These are phyloP conservation scores for Trissolcus brochymenae DNA, from an alignment of 2,888 invertebrate species.

Conservation along the genomic window DNA sequence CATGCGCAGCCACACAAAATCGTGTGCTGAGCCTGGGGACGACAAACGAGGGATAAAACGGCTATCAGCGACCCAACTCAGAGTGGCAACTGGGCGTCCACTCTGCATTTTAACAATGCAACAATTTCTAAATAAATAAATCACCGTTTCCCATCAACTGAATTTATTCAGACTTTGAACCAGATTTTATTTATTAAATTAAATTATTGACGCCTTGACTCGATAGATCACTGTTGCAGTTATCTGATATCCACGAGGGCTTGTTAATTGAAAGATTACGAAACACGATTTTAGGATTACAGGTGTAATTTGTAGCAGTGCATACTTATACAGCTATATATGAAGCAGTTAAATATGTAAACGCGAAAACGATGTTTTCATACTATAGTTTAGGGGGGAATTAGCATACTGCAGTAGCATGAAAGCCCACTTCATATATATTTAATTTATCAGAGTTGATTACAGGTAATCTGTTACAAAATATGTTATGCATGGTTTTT, in stretches of 20 bases:
- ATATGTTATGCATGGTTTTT: conserved; percentile 6
- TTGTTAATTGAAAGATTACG: conserved; percentile 52
- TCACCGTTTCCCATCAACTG: no score
- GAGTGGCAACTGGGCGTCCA: no score
- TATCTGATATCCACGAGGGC: neutral
- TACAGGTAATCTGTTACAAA: conserved; percentile 4
- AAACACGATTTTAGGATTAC: conserved; percentile 36
- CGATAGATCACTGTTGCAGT: conserved; percentile 14
- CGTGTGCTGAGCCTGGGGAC: conserved; percentile 16
- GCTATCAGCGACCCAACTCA: no score
- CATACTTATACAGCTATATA: conserved; percentile 37
- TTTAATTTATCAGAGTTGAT: conserved; percentile 21
- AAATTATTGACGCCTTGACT: conserved; percentile 16
- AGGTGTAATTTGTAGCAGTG: conserved; percentile 16
- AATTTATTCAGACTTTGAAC: neutral
- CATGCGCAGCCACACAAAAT: conserved; percentile 34
- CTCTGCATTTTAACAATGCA: no score
- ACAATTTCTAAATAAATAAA: no score
- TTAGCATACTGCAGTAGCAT: conserved; percentile 24
- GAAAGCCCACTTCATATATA: conserved; percentile 8
- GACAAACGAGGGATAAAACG: conserved; percentile 38
- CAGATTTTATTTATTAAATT: neutral
- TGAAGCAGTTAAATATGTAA: conserved; percentile 43
- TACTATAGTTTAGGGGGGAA: conserved; percentile 8
- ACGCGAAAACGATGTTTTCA: conserved; percentile 39